A percentile compares a stretch with the other conserved stretches of the same genome.
Evolutionary conservation across 1,140 invertebrate genomes (phyloP).

Genomic region (Philaenus spumarius): DNA sequence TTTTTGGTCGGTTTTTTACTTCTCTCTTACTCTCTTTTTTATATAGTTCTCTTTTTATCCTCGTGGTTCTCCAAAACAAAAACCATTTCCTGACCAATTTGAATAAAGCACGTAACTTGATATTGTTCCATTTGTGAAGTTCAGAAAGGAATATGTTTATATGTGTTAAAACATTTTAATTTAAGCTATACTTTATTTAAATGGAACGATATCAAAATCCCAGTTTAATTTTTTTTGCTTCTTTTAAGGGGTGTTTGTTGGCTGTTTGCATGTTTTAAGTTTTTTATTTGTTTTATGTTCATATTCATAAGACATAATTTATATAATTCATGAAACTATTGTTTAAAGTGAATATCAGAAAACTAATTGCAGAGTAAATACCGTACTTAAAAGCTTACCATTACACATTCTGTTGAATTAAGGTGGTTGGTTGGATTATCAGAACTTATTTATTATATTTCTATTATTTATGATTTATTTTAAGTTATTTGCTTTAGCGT

Average conservation of each 20-base stretch:
- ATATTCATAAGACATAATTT: no score
- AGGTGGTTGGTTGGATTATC: no score
- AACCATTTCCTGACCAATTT: conserved; percentile 3
- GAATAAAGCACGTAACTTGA: background rate
- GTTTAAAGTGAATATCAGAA: background rate
- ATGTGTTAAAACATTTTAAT: no score
- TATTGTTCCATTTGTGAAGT: conserved; percentile 8
- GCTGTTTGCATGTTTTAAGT: conserved; percentile 30
- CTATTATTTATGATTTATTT: no score
- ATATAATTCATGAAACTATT: no score
- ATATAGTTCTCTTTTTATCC: conserved; percentile 12
- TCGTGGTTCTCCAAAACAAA: background rate
- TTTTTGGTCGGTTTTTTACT: conserved; percentile 28
- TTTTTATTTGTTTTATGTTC: conserved; percentile 15
- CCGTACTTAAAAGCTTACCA: no score
- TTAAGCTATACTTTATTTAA: no score
- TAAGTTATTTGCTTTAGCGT: no score
- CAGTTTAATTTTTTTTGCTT: conserved; percentile 26
- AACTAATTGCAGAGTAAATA: no score
- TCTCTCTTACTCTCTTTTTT: conserved; percentile 23
- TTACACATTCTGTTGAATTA: background rate
- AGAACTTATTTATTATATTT: no score
- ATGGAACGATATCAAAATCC: conserved; percentile 20
- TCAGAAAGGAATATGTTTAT: no score
- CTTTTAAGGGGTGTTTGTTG: conserved; percentile 32